Percentiles rank a stretch among this genome's conserved stretches.
Evolutionary conservation across 1,140 invertebrate species (phyloP).

Genomic region (Chironomus tepperi): DNA sequence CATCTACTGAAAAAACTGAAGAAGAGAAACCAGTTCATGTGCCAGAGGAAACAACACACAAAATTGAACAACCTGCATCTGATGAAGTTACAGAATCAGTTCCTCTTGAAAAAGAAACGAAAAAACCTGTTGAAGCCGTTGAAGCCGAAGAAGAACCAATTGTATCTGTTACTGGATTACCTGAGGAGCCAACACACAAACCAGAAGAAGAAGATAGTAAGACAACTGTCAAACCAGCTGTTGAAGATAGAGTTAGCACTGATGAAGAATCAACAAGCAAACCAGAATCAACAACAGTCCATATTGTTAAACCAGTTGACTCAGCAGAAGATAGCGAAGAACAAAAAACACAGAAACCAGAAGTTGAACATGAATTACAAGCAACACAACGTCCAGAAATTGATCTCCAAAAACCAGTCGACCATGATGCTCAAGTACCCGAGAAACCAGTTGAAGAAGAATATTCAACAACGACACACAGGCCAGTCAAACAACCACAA

Average conservation of each 20-base stretch:
- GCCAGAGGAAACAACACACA: slow-evolving; percentile 24
- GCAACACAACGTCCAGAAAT: slow-evolving; percentile 20
- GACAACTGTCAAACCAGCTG: slow-evolving; percentile 23
- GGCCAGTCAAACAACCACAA: slow-evolving; percentile 35
- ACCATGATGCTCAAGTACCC: slow-evolving; percentile 12
- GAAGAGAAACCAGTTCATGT: slow-evolving; percentile 6
- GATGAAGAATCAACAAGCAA: background rate
- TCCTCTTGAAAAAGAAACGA: slow-evolving; percentile 18
- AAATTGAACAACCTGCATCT: background rate
- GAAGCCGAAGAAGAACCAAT: background rate
- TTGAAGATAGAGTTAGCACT: background rate
- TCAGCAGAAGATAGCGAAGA: background rate
- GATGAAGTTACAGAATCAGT: slow-evolving; percentile 26
- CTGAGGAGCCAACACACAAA: background rate
- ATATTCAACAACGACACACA: slow-evolving; percentile 27
- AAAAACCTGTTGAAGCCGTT: slow-evolving; percentile 10
- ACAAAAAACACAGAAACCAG: slow-evolving; percentile 25
- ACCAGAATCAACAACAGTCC: background rate
- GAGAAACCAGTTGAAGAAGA: slow-evolving; percentile 25
- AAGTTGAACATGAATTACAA: slow-evolving; percentile 3
- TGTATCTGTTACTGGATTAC: too few relatives aligned
- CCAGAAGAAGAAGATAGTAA: background rate
- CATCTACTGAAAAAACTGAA: background rate
- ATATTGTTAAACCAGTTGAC: background rate
- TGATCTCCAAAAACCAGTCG: slow-evolving; percentile 11